Evolutionary conservation across 2,113 vertebrate species (phyloP).

Genomic region (Pangasianodon gigas): DNA sequence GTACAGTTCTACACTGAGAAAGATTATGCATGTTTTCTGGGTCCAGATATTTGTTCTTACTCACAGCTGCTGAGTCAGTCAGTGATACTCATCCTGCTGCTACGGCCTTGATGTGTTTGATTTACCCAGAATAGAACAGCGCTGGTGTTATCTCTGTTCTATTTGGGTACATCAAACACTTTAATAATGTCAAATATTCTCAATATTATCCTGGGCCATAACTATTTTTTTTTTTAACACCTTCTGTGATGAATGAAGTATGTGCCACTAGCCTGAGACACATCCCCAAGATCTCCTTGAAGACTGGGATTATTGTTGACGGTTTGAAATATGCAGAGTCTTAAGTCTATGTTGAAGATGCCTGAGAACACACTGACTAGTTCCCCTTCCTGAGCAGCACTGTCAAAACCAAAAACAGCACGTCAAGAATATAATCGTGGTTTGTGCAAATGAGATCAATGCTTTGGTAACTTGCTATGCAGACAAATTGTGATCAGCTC

Average conservation of each 20-base stretch:
- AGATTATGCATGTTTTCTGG: neutral
- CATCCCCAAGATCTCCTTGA: neutral
- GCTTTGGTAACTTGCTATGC: too few species aligned
- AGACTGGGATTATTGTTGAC: neutral
- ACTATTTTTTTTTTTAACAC: neutral
- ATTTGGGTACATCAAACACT: slow-evolving; percentile 11
- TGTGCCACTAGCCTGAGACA: neutral
- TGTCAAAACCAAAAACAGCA: too few species aligned
- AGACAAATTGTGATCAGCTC: neutral
- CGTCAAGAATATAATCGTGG: neutral
- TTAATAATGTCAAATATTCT: neutral
- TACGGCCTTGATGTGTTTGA: slow-evolving; percentile 11
- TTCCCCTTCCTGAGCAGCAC: neutral
- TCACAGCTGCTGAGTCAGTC: slow-evolving; percentile 20
- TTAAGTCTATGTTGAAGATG: neutral
- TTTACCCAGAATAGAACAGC: neutral
- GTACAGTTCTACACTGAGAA: neutral
- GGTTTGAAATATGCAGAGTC: neutral
- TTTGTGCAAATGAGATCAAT: too few species aligned
- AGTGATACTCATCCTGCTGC: neutral
- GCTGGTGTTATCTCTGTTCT: neutral
- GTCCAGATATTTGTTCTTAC: neutral
- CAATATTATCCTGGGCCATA: neutral
- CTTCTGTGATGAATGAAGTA: neutral
- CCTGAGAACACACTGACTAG: neutral